A percentile compares a stretch with the other conserved stretches of the same genome.
phyloP scores from a whole-genome alignment of 2,797 vertebrate genomes.

The Anguilla anguilla region DNA sequence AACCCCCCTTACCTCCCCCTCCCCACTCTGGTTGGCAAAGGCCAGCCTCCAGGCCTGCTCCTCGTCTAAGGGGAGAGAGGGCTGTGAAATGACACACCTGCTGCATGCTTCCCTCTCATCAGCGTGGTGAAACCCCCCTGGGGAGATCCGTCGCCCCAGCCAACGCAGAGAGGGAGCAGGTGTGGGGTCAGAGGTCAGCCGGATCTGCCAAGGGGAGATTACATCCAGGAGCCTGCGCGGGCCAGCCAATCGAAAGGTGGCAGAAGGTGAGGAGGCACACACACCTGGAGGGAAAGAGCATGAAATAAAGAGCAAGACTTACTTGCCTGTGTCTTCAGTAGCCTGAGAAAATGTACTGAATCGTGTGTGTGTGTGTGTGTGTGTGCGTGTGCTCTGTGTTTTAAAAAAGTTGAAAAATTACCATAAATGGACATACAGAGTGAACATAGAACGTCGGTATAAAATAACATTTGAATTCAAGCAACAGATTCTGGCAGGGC shows the following conservation, averaged over 20 bases:
- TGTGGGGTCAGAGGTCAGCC: conserved; percentile 35
- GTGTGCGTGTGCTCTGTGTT: not conserved
- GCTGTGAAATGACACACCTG: conserved; percentile 26
- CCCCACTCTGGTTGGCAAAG: not conserved
- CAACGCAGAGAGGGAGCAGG: conserved; percentile 8
- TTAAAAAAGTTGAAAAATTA: not conserved
- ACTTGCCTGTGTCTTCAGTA: not conserved
- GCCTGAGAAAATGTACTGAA: not conserved
- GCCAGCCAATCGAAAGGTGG: conserved; percentile 31
- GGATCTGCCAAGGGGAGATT: conserved; percentile 43
- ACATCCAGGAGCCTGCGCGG: conserved; percentile 39
- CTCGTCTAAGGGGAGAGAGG: not conserved
- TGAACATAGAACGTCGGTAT: not conserved
- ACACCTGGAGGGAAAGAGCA: not conserved
- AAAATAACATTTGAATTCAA: not conserved
- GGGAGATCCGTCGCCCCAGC: no score
- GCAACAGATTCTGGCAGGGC: not conserved
- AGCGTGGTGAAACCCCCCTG: not conserved
- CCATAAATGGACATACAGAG: not conserved
- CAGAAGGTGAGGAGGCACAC: not conserved
- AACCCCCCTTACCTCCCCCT: no score
- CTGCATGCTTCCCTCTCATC: not conserved
- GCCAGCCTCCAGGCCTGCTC: not conserved
- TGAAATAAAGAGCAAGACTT: not conserved
- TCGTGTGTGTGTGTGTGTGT: not conserved